Conservation (phyloP, 2,888 invertebrate genomes). For the Eretmocerus hayati region DNA sequence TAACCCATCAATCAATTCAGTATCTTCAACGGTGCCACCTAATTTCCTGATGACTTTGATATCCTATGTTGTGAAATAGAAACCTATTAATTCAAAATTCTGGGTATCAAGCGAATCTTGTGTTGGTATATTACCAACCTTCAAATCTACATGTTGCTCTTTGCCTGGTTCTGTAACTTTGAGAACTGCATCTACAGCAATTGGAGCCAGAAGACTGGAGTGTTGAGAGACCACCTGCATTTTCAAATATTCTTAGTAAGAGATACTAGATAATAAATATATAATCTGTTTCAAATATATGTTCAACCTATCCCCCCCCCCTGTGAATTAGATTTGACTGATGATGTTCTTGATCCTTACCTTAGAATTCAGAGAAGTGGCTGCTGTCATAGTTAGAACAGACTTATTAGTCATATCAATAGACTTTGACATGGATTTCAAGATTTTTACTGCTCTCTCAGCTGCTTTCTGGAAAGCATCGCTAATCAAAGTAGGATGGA, state of each 20-base stretch:
- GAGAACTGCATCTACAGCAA: constrained; percentile 95
- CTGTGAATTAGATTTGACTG: no score
- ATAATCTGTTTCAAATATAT: no score
- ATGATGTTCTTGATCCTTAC: no score
- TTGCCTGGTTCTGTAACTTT: constrained; percentile 70
- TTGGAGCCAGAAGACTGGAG: constrained; percentile 87
- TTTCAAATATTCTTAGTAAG: no score
- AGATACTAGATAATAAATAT: no score
- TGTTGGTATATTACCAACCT: constrained; percentile 44
- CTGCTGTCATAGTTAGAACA: constrained; percentile 87
- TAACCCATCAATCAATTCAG: constrained; percentile 90
- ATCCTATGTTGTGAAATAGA: constrained; percentile 50
- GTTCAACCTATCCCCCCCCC: no score
- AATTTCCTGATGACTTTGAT: constrained; percentile 95
- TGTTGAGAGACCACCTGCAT: constrained; percentile 92
- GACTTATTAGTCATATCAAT: constrained; percentile 81
- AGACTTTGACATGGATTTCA: constrained; percentile 77
- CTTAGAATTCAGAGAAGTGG: constrained; percentile 96
- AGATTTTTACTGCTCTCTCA: constrained; percentile 67
- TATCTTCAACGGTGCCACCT: constrained; percentile 96
- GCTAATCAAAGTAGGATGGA: constrained; percentile 96
- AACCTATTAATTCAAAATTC: no score
- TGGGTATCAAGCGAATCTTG: no score
- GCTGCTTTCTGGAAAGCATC: constrained; percentile 90
- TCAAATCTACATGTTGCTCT: constrained; percentile 77